A percentile compares a stretch with the other conserved stretches of the same genome.
Conservation (phyloP, 37 sponge, comb jelly and placozoan genomes). For the Diacarnus erythraeanus region DNA sequence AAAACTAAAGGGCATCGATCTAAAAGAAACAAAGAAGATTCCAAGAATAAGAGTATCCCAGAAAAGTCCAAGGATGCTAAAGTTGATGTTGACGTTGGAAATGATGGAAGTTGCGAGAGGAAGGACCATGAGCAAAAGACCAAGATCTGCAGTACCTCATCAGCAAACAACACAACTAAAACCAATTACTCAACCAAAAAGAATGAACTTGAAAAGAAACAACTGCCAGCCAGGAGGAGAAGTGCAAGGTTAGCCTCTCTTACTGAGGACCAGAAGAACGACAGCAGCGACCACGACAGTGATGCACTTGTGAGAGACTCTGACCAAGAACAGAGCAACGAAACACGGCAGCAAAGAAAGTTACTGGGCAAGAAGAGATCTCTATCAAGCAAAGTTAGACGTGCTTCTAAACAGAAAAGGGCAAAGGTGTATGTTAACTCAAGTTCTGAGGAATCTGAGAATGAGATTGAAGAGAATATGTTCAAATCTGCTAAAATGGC, state of each 20-base stretch:
- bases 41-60: not conserved
- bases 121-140: not conserved
- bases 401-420: not conserved
- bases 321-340: not conserved
- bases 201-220: not conserved
- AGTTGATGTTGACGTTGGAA: not conserved
- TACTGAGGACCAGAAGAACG: conserved; percentile 9
- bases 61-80: not conserved
- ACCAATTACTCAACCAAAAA: not conserved
- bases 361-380: not conserved
- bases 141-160: not conserved
- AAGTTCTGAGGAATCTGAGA: conserved; percentile 32
- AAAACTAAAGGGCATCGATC: not conserved
- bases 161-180: not conserved
- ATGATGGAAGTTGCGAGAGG: not conserved
- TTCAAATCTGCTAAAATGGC: not conserved
- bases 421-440: conserved; percentile 1
- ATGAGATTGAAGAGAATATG: not conserved
- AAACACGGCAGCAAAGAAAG: not conserved
- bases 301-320: not conserved
- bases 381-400: not conserved
- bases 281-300: not conserved
- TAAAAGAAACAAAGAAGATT: too few species aligned
- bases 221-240: conserved; percentile 26
- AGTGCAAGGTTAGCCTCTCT: conserved; percentile 42